These are phyloP conservation scores for Drosophila mimetica DNA, from an alignment of 2,888 invertebrate species.

Conservation along the genomic window DNA sequence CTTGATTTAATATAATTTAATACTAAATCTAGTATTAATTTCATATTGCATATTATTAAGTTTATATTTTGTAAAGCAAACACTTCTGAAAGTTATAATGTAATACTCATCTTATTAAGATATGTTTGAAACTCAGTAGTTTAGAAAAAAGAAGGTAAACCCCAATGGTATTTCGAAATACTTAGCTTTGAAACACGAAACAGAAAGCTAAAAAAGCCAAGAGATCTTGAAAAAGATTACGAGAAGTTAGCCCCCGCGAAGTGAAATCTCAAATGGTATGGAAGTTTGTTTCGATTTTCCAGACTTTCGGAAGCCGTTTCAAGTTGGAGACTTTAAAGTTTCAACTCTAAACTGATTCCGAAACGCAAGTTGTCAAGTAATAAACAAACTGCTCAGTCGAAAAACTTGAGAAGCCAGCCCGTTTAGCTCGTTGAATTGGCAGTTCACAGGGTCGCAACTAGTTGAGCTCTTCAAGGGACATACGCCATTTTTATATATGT, in stretches of 20 bases:
- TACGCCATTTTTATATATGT: conserved; percentile 23
- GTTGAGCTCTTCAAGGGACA: conserved; percentile 23
- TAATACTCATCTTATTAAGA: too few species aligned
- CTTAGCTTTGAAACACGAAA: too few species aligned
- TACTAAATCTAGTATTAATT: too few species aligned
- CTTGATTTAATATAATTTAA: too few species aligned
- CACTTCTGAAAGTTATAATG: too few species aligned
- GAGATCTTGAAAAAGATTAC: conserved; percentile 17
- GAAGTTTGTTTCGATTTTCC: not conserved
- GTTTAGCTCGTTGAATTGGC: conserved; percentile 31
- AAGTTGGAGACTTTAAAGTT: not conserved
- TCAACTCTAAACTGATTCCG: conserved; percentile 25
- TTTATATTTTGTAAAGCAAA: too few species aligned
- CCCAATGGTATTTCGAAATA: too few species aligned
- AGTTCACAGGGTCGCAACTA: conserved; percentile 28
- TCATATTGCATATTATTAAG: too few species aligned
- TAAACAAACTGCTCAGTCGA: conserved; percentile 33
- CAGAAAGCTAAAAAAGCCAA: conserved; percentile 1
- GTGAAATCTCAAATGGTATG: conserved; percentile 1
- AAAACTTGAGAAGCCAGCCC: conserved; percentile 27
- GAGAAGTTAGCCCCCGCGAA: conserved; percentile 25
- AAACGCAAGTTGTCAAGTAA: conserved; percentile 34
- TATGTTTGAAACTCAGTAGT: too few species aligned
- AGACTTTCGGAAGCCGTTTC: conserved; percentile 17
- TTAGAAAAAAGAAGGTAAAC: too few species aligned